Base-by-base conservation (phyloP, 2,888 invertebrate genomes). In the Eutolmus rufibarbis region DNA sequence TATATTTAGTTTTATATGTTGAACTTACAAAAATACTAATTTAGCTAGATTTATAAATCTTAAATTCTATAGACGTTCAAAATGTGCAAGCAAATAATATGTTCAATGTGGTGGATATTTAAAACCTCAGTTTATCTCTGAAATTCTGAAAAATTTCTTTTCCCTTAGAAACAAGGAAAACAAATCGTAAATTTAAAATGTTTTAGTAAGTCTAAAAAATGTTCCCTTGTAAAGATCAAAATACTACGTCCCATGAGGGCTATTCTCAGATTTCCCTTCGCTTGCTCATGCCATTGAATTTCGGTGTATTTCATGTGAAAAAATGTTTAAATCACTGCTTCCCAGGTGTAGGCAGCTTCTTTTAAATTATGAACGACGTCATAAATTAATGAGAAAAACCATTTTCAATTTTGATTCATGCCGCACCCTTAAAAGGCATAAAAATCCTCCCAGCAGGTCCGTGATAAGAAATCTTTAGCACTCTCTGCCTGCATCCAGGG, bases 341-440 rank as follows among this genome's bases (percentile, higher is more conserved):
- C 78, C 16, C 37, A 76, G 76, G 78, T 78, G 43, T 19, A 78
- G 40, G 40, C 40, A 40, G 9, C 40, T 40, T 12, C 23, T 40
- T 78, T 78, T 23, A 43, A 78, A 78, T 78, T 78, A 78, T 40
- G 23, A 78, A 78, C 78, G 43, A n/a, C 19, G 23, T 43, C 78
- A 43, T 78, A 78, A 78, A 78, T 78, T 23, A 78, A n/a, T 1
- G n/a, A 78, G 37, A 14, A 78, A 16, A 78, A n/a, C 23, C 19
- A 78, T 78, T 78, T 78, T 78, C 28, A 78, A 40, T 78, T 78
- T 40, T 37, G 40, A 78, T 23, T 37, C 43, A 40, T 16, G 43
- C 19, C 43, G 7, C 34, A n/a, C 23, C 78, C n/a, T 34, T 19
- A 43, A 78, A 23, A 16, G 40, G 16, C 14, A 78, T 78, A 40